phyloP scores from a whole-genome alignment of 2,888 invertebrate species.

The Mesorhabditis belari region DNA sequence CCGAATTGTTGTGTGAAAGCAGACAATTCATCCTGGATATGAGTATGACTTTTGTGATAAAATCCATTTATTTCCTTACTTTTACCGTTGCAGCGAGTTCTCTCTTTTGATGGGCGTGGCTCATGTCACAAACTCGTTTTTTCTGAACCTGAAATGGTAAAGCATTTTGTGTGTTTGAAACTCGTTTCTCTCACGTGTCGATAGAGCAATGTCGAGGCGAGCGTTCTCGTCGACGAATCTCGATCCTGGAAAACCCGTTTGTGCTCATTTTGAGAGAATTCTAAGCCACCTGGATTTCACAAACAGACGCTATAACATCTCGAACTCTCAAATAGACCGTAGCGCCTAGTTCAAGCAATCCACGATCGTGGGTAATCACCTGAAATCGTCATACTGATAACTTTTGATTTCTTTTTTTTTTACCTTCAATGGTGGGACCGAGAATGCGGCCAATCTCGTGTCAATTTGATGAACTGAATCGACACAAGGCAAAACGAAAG shows the following conservation, averaged over 20 bases:
- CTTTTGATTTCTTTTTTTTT: not conserved
- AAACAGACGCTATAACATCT: slow-evolving; percentile 55
- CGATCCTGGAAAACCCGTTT: slow-evolving; percentile 37
- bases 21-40: slow-evolving; percentile 53
- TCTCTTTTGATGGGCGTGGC: not conserved
- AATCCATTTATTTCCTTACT: not conserved
- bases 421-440: slow-evolving; percentile 57
- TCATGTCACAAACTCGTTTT: not conserved
- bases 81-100: not conserved
- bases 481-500: slow-evolving; percentile 56
- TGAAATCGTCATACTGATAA: slow-evolving; percentile 5
- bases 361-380: slow-evolving; percentile 55
- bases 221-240: slow-evolving; percentile 53
- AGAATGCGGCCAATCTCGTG: slow-evolving; percentile 55
- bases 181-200: slow-evolving; percentile 52
- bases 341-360: slow-evolving; percentile 56
- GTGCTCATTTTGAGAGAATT: too few relatives aligned
- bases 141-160: too few relatives aligned
- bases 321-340: slow-evolving; percentile 55
- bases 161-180: too few relatives aligned
- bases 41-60: not conserved
- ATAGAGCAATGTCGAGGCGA: slow-evolving; percentile 55
- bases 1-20: slow-evolving; percentile 53
- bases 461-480: slow-evolving; percentile 53
- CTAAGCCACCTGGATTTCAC: slow-evolving; percentile 48